Conservation (phyloP, 2,797 vertebrate genomes). For the Falco novaeseelandiae region DNA sequence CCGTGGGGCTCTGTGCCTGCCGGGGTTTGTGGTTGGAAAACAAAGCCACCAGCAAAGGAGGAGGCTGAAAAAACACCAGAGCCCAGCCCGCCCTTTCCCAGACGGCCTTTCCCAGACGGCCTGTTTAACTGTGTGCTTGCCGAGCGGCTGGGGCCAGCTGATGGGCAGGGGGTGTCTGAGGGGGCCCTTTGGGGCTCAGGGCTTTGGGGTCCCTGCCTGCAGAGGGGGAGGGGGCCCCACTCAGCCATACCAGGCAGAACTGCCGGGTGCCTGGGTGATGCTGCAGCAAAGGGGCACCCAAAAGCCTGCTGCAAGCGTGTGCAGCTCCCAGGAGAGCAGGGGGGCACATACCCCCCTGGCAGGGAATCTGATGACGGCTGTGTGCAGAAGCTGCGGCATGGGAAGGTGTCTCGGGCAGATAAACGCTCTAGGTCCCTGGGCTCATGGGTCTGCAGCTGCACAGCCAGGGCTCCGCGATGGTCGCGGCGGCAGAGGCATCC, state of each 20-base stretch:
- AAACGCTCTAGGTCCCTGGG: background rate
- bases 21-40: background rate
- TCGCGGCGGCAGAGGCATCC: background rate
- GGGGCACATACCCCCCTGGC: rapidly evolving
- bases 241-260: background rate
- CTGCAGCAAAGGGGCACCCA: background rate
- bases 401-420: background rate
- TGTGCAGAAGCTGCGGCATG: background rate
- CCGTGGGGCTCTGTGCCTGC: background rate
- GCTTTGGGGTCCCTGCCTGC: background rate
- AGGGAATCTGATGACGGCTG: background rate
- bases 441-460: rapidly evolving
- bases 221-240: background rate
- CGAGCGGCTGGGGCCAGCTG: background rate
- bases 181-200: background rate
- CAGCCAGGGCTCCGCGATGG: background rate
- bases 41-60: conserved; percentile 45
- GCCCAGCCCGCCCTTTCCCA: background rate
- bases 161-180: background rate
- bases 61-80: conserved; percentile 34
- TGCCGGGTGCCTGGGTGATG: background rate
- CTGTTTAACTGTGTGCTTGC: background rate
- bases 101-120: background rate
- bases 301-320: background rate
- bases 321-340: background rate